Evolutionary conservation across 2,113 vertebrate genomes (phyloP).

Genomic region (Mus musculus): DNA sequence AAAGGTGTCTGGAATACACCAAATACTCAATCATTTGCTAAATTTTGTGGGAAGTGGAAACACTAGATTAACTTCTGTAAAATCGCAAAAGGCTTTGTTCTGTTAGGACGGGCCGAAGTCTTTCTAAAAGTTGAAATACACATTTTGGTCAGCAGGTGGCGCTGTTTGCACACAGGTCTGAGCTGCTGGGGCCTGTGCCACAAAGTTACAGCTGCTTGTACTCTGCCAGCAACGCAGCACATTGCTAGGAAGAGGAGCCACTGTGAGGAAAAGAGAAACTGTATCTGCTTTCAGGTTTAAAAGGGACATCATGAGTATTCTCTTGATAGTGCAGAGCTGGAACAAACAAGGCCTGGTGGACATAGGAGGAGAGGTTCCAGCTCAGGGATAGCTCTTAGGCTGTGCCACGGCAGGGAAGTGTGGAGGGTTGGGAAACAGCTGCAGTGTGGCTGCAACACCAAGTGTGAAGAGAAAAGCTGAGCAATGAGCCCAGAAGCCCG

Average conservation of each 20-base stretch:
- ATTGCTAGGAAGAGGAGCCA: background rate
- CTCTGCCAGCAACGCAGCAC: rapidly evolving
- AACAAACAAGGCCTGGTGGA: background rate
- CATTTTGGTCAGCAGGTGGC: conserved; percentile 67
- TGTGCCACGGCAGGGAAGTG: background rate
- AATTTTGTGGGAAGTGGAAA: background rate
- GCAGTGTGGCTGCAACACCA: background rate
- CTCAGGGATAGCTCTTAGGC: background rate
- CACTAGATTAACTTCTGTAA: background rate
- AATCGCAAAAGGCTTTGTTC: background rate
- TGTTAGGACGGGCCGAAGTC: background rate
- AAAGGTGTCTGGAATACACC: background rate
- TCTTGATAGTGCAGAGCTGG: background rate
- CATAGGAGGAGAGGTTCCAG: background rate
- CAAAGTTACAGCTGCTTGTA: too few species aligned
- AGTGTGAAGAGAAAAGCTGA: background rate
- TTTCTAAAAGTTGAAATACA: background rate
- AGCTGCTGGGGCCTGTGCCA: background rate
- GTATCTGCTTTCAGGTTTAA: background rate
- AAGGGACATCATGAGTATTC: background rate
- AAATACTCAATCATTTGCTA: background rate
- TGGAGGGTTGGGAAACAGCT: background rate
- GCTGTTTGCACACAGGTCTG: background rate
- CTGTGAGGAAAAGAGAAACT: background rate
- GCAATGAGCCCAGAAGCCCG: background rate